A percentile compares a stretch with the other conserved stretches of the same genome.
phyloP scores from a whole-genome alignment of 2,113 vertebrate species.

The Laticauda colubrina region DNA sequence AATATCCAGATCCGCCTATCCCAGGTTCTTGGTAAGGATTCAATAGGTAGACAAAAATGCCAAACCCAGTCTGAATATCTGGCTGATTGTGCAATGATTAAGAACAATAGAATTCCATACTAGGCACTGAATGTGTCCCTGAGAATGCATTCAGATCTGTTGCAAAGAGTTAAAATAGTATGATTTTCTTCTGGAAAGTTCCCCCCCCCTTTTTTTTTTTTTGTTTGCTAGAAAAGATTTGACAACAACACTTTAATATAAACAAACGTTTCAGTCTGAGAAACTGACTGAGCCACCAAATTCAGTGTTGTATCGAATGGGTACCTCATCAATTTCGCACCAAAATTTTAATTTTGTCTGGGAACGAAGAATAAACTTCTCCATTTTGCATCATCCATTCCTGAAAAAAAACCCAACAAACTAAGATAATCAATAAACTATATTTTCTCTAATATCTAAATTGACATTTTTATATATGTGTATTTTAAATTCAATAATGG shows the following conservation, averaged over 20 bases:
- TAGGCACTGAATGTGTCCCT: slow-evolving; percentile 18
- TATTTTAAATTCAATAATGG: slow-evolving; percentile 35
- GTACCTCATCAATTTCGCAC: slow-evolving; percentile 8
- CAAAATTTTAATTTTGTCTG: slow-evolving; percentile 10
- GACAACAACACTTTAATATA: slow-evolving; percentile 24
- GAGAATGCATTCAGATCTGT: neutral
- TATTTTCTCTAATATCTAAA: slow-evolving; percentile 54
- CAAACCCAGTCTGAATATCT: no score
- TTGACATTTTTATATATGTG: slow-evolving; percentile 57
- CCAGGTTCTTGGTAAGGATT: no score
- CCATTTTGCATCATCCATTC: slow-evolving; percentile 21
- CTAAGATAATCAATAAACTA: slow-evolving; percentile 59
- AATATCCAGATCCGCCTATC: no score
- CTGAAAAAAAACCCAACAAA: slow-evolving; percentile 27
- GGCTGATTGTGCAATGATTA: no score
- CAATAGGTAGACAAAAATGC: no score
- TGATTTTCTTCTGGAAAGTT: neutral
- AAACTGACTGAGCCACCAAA: slow-evolving; percentile 10
- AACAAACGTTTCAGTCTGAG: slow-evolving; percentile 11
- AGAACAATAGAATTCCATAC: neutral
- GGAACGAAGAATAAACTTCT: slow-evolving; percentile 28
- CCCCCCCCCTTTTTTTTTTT: neutral
- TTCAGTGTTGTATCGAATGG: slow-evolving; percentile 21
- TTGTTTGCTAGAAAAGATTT: slow-evolving; percentile 17
- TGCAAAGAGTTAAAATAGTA: slow-evolving; percentile 22